Base-by-base conservation (phyloP, 2,888 invertebrate genomes). In the Netelia inedita region DNA sequence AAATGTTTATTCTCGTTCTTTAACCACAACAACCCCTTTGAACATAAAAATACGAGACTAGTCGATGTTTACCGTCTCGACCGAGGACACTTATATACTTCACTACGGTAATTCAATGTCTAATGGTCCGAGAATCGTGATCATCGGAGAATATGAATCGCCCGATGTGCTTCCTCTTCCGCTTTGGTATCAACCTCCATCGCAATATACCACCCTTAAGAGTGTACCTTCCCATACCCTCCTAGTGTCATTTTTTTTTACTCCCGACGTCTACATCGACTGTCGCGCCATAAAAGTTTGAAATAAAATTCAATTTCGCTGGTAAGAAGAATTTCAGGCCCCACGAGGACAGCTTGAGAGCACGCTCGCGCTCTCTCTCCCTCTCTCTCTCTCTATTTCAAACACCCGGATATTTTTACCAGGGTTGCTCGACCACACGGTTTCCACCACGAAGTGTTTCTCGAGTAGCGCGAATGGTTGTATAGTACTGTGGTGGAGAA, bases 31-130 rank as follows among this genome's bases (percentile, higher is more conserved):
- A 35, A 35, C 35, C 35, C 6, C 35, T 5, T 6, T 5, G 6
- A 35, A 35, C 35, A 6, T 35, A 91, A 88, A 87, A 89, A 89
- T 87, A 43, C 57, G 35, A 28, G n/a, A 59, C 41, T 8, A 82
- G 85, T 79, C 83, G 75, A 83, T 88, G 90, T 90, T 90, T 90
- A 90, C 90, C 90, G 89, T 87, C 79, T 86, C 87, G 68, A 81
- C 55, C 55, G 23, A 61, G 63, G 63, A 3, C 2, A 61, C 69
- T 81, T 81, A 74, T 46, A 35, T 35, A 35, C 35, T 74, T 68
- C 74, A 21, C 28, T 35, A 35, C 61, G 63, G 50, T 59, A 63
- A 66, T 69, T 65, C 63, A 79, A 78, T 68, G 74, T 57, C 61
- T 81, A 85, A 87, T 85, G 85, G 85, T 28, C 82, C 82, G 82